A percentile compares a stretch with the other conserved stretches of the same genome.
Evolutionary conservation across 2,888 invertebrate genomes (phyloP).

Genomic region (Icerya purchasi): DNA sequence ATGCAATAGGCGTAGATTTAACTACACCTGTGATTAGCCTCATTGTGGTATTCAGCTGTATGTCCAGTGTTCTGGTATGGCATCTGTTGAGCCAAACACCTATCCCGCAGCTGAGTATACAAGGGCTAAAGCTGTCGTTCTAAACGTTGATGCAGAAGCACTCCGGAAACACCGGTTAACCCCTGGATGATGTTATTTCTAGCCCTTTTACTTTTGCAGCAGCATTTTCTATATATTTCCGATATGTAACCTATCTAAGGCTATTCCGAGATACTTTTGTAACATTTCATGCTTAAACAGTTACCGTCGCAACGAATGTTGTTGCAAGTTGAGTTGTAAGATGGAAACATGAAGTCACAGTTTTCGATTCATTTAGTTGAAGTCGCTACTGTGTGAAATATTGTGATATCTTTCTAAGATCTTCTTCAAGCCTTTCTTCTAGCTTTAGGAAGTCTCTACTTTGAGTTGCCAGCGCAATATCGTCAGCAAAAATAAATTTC

Average conservation of each 20-base stretch:
- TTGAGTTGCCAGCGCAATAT: not conserved
- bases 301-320: not conserved
- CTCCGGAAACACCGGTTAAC: not conserved
- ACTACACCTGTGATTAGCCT: no score
- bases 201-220: not conserved
- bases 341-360: not conserved
- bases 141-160: not conserved
- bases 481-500: not conserved
- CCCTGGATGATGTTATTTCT: not conserved
- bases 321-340: not conserved
- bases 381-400: not conserved
- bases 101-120: not conserved
- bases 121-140: not conserved
- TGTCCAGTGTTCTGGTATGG: no score
- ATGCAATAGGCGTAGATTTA: no score
- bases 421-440: not conserved
- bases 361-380: not conserved
- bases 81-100: not conserved
- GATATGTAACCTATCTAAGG: not conserved
- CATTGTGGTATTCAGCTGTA: no score
- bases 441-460: not conserved
- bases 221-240: not conserved
- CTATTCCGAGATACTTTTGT: not conserved
- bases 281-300: not conserved
- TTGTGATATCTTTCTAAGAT: not conserved